phyloP scores from a whole-genome alignment of 1,140 invertebrate species.

The Eueides isabella region DNA sequence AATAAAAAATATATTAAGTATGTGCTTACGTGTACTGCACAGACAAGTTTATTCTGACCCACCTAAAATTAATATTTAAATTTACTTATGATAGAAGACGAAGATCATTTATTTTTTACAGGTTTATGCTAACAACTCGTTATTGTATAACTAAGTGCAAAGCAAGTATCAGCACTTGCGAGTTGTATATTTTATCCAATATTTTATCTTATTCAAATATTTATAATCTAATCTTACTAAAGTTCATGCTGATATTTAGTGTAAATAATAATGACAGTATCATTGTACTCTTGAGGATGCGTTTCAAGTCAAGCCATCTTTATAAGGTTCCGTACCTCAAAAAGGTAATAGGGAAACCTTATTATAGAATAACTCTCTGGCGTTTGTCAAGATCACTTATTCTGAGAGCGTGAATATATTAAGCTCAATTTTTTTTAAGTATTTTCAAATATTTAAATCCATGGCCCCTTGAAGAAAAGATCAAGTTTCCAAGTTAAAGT shows the following conservation, averaged over 20 bases:
- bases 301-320: background rate
- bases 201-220: background rate
- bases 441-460: no score
- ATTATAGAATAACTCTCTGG: no score
- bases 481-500: no score
- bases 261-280: background rate
- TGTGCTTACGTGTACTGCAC: no score
- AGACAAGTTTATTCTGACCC: background rate
- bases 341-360: no score
- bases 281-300: background rate
- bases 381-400: no score
- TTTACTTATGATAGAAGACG: background rate
- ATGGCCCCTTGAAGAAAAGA: no score
- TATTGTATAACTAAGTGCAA: constrained; percentile 2
- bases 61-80: background rate
- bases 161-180: no score
- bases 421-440: no score
- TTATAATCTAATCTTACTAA: constrained; percentile 4
- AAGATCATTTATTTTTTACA: background rate
- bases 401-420: no score
- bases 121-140: background rate
- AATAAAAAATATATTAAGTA: background rate
- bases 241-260: background rate
- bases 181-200: no score
- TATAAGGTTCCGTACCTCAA: no score